Evolutionary conservation across 2,113 vertebrate genomes (phyloP), one percentile per base, ranked within the genome.

Genomic region (Hassar affinis): DNA sequence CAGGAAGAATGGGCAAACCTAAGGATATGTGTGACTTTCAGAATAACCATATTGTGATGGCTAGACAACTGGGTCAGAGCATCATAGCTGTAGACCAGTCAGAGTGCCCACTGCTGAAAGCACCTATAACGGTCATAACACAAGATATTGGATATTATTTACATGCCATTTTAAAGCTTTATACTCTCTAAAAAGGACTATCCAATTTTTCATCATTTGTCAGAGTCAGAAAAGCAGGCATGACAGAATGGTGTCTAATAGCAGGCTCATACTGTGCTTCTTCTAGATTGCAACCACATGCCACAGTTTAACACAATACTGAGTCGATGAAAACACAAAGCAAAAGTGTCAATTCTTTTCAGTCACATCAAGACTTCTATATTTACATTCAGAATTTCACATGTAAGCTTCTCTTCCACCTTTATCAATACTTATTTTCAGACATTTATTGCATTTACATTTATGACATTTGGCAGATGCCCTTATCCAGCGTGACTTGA

Each of bases 241-340:
- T 75, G 75, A 47, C 69, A 59, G 54, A 25, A 6, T 30, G 74
- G 33, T 78, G 49, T 64, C 75, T 54, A 52, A 69, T 35, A 47
- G 59, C 59, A 84, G 75, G 49, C 45, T 77, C 25, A 42, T 64
- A 75, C 54, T 72, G 71, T 61, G 38, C 20, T 51, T 74, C 59
- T 81, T 42, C 77, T 78, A 30, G 47, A 80, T 75, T 86, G 74
- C 42, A 80, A 77, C 62, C 76, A 47, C 79, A 85, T 30, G 33
- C 79, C 79, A 78, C 81, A 76, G 54, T 54, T 78, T 22, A 77
- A 83, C 76, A 69, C 62, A 45, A 69, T 69, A 69, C 76, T 61
- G 78, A 79, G 54, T 54, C 22, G 4, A 59, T 25, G 27, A 72
- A 86, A 82, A 74, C 80, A 45, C 15, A 80, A 74, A 66, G 10